Percentiles rank a stretch among this genome's conserved stretches.
Evolutionary conservation across 2,113 vertebrate species (phyloP).

Genomic region (Sitta europaea): DNA sequence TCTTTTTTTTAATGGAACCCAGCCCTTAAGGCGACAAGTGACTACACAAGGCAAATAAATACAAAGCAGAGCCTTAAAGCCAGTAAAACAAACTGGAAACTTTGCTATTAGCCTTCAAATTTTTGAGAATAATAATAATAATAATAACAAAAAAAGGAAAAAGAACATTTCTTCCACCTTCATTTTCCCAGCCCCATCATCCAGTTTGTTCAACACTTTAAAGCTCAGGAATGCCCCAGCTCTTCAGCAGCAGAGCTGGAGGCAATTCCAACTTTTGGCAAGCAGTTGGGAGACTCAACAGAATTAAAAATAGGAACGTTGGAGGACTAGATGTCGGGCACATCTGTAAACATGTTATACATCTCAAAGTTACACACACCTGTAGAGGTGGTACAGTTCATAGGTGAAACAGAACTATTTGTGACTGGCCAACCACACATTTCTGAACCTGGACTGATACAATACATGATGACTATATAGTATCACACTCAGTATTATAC

Average conservation of each 20-base stretch:
- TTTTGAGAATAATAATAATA: neutral
- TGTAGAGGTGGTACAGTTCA: constrained; percentile 70
- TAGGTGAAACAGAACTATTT: constrained; percentile 71
- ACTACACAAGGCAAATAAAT: constrained; percentile 79
- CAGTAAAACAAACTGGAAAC: constrained; percentile 76
- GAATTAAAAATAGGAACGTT: constrained; percentile 55
- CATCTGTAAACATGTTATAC: constrained; percentile 77
- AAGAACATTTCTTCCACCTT: constrained; percentile 30
- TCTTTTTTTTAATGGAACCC: constrained; percentile 16
- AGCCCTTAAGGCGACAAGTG: constrained; percentile 78
- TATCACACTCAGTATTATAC: neutral
- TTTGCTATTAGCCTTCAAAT: constrained; percentile 58
- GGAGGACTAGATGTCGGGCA: constrained; percentile 70
- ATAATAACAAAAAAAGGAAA: neutral
- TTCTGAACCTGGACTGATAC: constrained; percentile 75
- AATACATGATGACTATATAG: constrained; percentile 55
- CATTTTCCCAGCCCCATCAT: constrained; percentile 57
- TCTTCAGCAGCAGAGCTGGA: constrained; percentile 47
- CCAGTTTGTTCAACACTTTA: constrained; percentile 80
- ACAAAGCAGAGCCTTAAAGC: constrained; percentile 78
- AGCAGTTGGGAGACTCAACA: constrained; percentile 74
- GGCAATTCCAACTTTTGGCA: constrained; percentile 73
- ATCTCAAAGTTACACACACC: constrained; percentile 72
- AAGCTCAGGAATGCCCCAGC: constrained; percentile 69
- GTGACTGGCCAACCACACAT: constrained; percentile 73